phyloP scores from a whole-genome alignment of 2,113 vertebrate genomes.

The Zosterops pallidus region DNA sequence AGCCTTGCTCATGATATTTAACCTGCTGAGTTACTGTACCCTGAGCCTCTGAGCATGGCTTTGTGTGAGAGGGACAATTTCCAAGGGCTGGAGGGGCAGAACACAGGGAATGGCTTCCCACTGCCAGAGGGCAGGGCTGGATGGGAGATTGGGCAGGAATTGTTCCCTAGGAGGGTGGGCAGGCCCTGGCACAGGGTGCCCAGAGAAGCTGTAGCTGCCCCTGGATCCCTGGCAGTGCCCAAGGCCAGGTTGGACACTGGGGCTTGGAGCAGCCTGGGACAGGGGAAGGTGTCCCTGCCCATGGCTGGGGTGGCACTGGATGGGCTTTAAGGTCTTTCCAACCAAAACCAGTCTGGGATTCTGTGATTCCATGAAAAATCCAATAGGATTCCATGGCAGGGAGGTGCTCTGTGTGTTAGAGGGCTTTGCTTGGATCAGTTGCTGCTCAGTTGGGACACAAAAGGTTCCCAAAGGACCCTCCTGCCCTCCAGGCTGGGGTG shows the following conservation, averaged over 20 bases:
- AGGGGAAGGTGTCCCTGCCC: background rate
- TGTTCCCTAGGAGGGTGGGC: fast-evolving
- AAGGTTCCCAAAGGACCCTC: background rate
- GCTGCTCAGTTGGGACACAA: background rate
- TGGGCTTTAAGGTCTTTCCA: fast-evolving
- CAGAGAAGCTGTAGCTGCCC: background rate
- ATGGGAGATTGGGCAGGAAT: background rate
- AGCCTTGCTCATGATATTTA: background rate
- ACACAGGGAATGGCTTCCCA: background rate
- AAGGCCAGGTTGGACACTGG: background rate
- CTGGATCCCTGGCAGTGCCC: background rate
- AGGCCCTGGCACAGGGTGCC: background rate
- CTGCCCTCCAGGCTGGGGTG: background rate
- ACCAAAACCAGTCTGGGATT: background rate
- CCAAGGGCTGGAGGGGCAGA: background rate
- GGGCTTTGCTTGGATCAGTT: background rate
- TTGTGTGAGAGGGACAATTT: no score
- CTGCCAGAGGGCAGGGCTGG: background rate
- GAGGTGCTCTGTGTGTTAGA: background rate
- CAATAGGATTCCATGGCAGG: background rate
- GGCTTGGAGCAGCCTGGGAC: background rate
- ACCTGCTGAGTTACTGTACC: background rate
- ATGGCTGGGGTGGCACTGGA: fast-evolving
- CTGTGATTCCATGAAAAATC: background rate
- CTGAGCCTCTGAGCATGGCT: background rate